These are phyloP conservation scores for Coregonus sp. DNA, from an alignment of 2,797 vertebrate genomes.

Conservation along the genomic window DNA sequence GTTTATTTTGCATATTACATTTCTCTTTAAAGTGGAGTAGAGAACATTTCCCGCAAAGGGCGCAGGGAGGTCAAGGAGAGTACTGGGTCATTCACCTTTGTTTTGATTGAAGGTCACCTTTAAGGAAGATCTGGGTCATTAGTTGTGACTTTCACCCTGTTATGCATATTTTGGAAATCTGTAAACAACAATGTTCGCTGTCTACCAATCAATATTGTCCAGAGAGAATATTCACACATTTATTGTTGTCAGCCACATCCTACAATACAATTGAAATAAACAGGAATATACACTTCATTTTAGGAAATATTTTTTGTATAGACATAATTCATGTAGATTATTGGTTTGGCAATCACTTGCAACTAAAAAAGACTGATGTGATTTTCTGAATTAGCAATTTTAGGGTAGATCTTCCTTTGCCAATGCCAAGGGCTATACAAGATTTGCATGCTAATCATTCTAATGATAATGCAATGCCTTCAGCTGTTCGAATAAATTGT, in stretches of 20 bases:
- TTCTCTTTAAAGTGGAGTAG: conserved; percentile 43
- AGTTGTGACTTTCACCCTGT: background rate
- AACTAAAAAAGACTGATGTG: conserved; percentile 78
- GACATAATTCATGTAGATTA: conserved; percentile 72
- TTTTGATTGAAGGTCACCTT: background rate
- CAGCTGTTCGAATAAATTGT: conserved; percentile 77
- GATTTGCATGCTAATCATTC: conserved; percentile 86
- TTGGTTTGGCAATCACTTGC: conserved; percentile 77
- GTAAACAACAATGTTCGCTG: background rate
- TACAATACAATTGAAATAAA: conserved; percentile 4
- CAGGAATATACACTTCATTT: conserved; percentile 46
- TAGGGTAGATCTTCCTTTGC: conserved; percentile 75
- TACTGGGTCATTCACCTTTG: conserved; percentile 40
- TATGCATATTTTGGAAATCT: background rate
- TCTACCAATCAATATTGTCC: background rate
- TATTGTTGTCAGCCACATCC: background rate
- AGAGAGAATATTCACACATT: background rate
- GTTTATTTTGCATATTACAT: conserved; percentile 56
- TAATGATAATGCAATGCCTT: conserved; percentile 82
- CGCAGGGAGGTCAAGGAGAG: conserved; percentile 58
- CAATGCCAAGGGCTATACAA: conserved; percentile 76
- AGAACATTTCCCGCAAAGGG: conserved; percentile 42
- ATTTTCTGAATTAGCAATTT: conserved; percentile 82
- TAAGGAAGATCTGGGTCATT: background rate
- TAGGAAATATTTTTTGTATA: conserved; percentile 53